Evolutionary conservation across 2,113 vertebrate species (phyloP).

Genomic region (Phainopepla nitens): DNA sequence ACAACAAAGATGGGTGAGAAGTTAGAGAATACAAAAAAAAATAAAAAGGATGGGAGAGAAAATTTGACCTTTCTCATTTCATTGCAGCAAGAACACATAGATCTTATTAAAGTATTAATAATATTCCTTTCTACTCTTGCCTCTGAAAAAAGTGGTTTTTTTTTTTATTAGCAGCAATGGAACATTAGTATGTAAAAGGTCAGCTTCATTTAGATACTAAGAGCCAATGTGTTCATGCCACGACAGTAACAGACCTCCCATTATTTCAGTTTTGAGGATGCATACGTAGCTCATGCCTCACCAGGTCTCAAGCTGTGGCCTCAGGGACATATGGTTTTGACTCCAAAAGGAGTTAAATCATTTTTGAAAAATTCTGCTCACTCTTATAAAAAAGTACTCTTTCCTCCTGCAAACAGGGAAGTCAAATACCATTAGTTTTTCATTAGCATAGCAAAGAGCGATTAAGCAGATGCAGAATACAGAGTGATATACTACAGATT

Average conservation of each 20-base stretch:
- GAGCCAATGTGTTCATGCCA: background rate
- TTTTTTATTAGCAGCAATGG: slow-evolving; percentile 43
- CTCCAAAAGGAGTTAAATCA: background rate
- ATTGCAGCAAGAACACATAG: slow-evolving; percentile 67
- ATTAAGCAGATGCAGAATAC: background rate
- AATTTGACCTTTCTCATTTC: slow-evolving; percentile 78
- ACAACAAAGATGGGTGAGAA: slow-evolving; percentile 78
- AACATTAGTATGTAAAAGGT: slow-evolving; percentile 45
- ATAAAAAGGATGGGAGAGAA: slow-evolving; percentile 5
- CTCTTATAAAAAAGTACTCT: background rate
- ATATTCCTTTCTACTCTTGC: slow-evolving; percentile 58
- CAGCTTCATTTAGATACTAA: slow-evolving; percentile 38
- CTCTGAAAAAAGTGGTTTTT: background rate
- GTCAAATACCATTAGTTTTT: background rate
- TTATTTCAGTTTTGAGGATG: slow-evolving; percentile 1
- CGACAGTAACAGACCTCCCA: background rate
- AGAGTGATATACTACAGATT: background rate
- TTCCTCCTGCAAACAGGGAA: background rate
- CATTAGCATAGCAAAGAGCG: background rate
- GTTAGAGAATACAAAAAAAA: slow-evolving; percentile 63
- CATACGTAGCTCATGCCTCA: background rate
- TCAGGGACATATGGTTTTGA: background rate
- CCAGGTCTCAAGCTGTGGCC: background rate
- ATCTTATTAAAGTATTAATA: slow-evolving; percentile 73
- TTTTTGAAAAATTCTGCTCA: background rate